Evolutionary conservation across 92 coral and sea anemone genomes (phyloP).

Genomic region (Epizoanthus rinbou): DNA sequence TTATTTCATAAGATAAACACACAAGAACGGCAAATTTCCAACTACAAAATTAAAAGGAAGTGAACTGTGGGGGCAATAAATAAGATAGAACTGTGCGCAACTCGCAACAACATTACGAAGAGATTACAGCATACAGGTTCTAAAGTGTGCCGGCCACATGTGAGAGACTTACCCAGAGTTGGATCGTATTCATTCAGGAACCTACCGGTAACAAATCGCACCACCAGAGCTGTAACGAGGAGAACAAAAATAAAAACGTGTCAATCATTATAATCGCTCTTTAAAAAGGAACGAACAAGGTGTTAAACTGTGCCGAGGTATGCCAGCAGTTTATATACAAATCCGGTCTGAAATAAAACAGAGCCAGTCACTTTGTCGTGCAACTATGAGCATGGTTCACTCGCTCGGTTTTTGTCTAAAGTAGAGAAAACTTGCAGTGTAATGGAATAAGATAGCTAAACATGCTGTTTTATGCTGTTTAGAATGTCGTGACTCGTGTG

Average conservation of each 20-base stretch:
- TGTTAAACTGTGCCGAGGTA: neutral
- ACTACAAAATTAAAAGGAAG: too few relatives aligned
- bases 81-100: too few relatives aligned
- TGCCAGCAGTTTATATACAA: neutral
- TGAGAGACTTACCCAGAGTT: slow-evolving; percentile 78
- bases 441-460: neutral
- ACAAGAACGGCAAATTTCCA: too few relatives aligned
- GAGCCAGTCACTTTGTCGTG: neutral
- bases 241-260: slow-evolving; percentile 31
- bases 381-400: neutral
- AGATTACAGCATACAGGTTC: too few relatives aligned
- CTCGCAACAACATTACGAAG: too few relatives aligned
- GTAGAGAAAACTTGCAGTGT: too few relatives aligned
- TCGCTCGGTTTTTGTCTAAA: neutral
- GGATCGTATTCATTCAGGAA: slow-evolving; percentile 96
- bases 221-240: slow-evolving; percentile 79
- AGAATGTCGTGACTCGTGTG: neutral
- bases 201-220: slow-evolving; percentile 97
- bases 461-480: neutral
- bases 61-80: too few relatives aligned
- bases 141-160: too few relatives aligned
- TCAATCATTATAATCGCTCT: slow-evolving; percentile 67
- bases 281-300: slow-evolving; percentile 45
- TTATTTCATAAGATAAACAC: too few relatives aligned
- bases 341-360: slow-evolving; percentile 8